Evolutionary conservation across 2,797 vertebrate species (phyloP).

Genomic region (Danio tinwini): DNA sequence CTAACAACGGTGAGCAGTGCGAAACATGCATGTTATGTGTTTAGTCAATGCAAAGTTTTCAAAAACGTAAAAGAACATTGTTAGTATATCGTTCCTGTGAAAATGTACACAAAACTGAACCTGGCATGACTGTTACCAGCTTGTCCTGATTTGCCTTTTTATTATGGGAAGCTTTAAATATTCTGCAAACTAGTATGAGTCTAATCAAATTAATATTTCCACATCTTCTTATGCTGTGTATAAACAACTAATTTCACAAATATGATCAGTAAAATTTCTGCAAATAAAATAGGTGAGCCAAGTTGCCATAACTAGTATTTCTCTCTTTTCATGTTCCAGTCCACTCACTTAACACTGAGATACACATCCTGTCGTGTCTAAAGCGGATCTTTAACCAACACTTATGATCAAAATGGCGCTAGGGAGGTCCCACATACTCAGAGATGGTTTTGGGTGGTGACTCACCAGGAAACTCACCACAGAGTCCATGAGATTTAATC

Average conservation of each 20-base stretch:
- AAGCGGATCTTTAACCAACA: background rate
- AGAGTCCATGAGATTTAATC: slow-evolving; percentile 16
- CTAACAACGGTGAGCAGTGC: no score
- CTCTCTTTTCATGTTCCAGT: background rate
- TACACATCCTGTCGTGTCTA: background rate
- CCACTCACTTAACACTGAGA: background rate
- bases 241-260: no score
- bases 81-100: no score
- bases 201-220: background rate
- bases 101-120: no score
- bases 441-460: slow-evolving; percentile 22
- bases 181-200: background rate
- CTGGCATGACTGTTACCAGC: no score
- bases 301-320: background rate
- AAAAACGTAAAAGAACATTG: no score
- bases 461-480: slow-evolving; percentile 29
- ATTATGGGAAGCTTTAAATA: background rate
- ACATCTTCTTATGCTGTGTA: background rate
- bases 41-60: no score
- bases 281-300: background rate
- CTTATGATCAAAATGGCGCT: slow-evolving; percentile 9
- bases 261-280: background rate
- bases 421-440: slow-evolving; percentile 22
- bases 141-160: background rate
- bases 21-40: no score